These are phyloP conservation scores for Beris chalybata DNA, from an alignment of 2,888 invertebrate species.

Conservation along the genomic window DNA sequence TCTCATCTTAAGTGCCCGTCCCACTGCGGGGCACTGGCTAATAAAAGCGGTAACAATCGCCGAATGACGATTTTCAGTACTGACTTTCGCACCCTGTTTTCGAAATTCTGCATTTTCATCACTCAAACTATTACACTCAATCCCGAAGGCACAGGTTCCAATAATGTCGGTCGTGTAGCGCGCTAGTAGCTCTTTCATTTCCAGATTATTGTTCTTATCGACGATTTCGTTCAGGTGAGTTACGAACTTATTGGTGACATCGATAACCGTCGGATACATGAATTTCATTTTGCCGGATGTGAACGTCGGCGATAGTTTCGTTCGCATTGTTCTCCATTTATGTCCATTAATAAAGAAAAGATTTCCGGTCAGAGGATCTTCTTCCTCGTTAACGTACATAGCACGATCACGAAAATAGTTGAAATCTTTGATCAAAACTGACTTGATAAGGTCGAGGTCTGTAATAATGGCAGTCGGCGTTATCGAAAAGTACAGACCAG, in stretches of 20 bases:
- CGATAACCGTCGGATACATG: constrained; percentile 45
- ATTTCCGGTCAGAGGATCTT: constrained; percentile 54
- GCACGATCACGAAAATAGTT: constrained; percentile 50
- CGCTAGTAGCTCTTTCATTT: constrained; percentile 55
- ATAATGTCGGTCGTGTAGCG: constrained; percentile 60
- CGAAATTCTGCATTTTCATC: constrained; percentile 53
- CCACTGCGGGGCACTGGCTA: neutral
- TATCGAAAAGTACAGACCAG: constrained; percentile 49
- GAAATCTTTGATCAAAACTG: constrained; percentile 48
- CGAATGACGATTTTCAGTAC: neutral
- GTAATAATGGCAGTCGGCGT: constrained; percentile 47
- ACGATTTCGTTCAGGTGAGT: neutral
- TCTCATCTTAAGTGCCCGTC: constrained; percentile 37
- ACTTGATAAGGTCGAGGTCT: constrained; percentile 50
- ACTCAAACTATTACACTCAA: constrained; percentile 56
- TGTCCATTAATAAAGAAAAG: constrained; percentile 54
- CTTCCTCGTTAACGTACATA: constrained; percentile 46
- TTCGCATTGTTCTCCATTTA: constrained; percentile 52
- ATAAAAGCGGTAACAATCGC: neutral
- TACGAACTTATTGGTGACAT: constrained; percentile 35
- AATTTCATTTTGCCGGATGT: constrained; percentile 46
- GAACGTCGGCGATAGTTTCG: constrained; percentile 46
- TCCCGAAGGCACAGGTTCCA: constrained; percentile 58
- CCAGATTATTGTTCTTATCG: constrained; percentile 47
- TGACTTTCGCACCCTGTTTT: constrained; percentile 42